Evolutionary conservation across 2,113 vertebrate species (phyloP).

Genomic region (Onychostoma macrolepis): DNA sequence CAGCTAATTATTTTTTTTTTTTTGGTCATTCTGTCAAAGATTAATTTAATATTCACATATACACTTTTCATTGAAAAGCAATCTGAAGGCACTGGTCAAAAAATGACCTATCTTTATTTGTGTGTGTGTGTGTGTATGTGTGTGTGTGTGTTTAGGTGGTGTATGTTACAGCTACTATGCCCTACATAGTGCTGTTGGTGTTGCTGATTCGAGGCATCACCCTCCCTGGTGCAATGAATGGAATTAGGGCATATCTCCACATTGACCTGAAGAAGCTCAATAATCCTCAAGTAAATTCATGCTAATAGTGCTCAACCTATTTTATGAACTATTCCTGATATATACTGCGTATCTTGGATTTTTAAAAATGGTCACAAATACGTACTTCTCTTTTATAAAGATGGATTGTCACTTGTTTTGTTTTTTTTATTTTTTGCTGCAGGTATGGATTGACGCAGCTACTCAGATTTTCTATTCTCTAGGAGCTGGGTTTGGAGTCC

Average conservation of each 20-base stretch:
- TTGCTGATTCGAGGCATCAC: slow-evolving; percentile 92
- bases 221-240: slow-evolving; percentile 88
- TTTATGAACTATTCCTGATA: neutral
- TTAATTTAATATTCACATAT: neutral
- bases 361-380: neutral
- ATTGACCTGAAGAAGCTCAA: slow-evolving; percentile 91
- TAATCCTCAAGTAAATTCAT: slow-evolving; percentile 85
- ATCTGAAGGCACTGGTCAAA: neutral
- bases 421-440: slow-evolving; percentile 28
- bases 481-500: slow-evolving; percentile 95
- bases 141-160: slow-evolving; percentile 84
- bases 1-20: neutral
- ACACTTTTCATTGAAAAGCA: neutral
- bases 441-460: slow-evolving; percentile 99
- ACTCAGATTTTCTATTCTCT: slow-evolving; percentile 98
- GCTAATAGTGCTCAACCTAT: neutral
- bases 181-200: slow-evolving; percentile 93
- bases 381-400: neutral
- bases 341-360: neutral
- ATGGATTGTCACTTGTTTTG: neutral
- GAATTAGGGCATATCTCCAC: slow-evolving; percentile 92
- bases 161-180: slow-evolving; percentile 98
- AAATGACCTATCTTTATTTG: neutral
- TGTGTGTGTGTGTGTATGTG: neutral
- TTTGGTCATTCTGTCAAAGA: neutral